These are phyloP conservation scores for Trichosurus vulpecula DNA, from an alignment of 2,797 vertebrate species.

Conservation along the genomic window DNA sequence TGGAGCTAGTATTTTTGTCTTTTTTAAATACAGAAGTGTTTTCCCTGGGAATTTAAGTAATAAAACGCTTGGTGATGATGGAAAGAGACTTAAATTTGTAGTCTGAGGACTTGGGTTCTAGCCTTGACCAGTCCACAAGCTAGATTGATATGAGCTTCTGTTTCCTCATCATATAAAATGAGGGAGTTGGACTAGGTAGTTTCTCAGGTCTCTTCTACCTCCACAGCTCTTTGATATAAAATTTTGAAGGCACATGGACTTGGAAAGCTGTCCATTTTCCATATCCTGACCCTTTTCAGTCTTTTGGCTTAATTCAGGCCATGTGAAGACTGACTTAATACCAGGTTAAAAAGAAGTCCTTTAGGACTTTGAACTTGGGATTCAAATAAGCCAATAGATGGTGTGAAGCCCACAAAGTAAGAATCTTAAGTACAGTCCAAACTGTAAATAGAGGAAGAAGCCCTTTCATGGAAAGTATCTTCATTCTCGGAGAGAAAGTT, in stretches of 20 bases:
- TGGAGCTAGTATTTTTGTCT: conserved; percentile 1
- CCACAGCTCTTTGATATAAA: not conserved
- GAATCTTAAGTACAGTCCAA: conserved; percentile 58
- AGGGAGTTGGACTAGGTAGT: not conserved
- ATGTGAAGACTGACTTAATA: conserved; percentile 37
- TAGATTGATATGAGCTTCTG: not conserved
- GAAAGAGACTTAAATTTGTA: not conserved
- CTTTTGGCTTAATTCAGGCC: conserved; percentile 43
- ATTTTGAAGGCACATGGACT: conserved; percentile 26
- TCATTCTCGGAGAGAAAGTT: not conserved
- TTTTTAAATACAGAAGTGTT: conserved; percentile 33
- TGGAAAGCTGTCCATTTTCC: conserved; percentile 26
- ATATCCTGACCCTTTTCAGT: conserved; percentile 28
- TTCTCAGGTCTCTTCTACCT: not conserved
- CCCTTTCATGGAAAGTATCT: conserved; percentile 29
- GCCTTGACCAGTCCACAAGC: not conserved
- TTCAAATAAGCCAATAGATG: conserved; percentile 56
- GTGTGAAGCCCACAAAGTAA: conserved; percentile 58
- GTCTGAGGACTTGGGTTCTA: not conserved
- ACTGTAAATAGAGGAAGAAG: conserved; percentile 70
- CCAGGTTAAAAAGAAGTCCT: conserved; percentile 60
- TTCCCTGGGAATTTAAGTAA: conserved; percentile 26
- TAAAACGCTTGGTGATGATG: not conserved
- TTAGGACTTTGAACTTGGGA: conserved; percentile 69
- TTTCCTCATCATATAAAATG: not conserved